phyloP scores from a whole-genome alignment of 2,888 invertebrate species.

The Nymphalis polychloros region DNA sequence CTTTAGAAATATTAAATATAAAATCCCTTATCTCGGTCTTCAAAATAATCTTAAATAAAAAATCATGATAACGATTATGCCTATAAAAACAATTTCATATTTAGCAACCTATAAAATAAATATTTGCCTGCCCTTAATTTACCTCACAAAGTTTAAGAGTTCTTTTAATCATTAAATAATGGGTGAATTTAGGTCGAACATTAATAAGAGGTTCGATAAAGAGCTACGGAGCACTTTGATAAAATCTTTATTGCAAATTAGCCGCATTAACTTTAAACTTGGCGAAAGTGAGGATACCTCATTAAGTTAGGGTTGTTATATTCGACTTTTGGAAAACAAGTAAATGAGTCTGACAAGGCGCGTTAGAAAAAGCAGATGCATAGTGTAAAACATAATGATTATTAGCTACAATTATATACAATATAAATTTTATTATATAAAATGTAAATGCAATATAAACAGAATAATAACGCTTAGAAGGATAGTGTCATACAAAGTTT shows the following conservation, averaged over 20 bases:
- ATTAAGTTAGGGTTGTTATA: conserved; percentile 22
- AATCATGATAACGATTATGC: background rate
- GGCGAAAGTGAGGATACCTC: conserved; percentile 25
- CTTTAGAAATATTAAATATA: no score
- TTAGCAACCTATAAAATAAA: conserved; percentile 4
- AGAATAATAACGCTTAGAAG: no score
- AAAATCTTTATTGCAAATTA: conserved; percentile 43
- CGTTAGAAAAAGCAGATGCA: no score
- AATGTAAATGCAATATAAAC: no score
- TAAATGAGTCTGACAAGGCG: no score
- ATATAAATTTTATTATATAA: no score
- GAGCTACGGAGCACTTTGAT: conserved; percentile 37
- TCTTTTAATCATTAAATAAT: conserved; percentile 29
- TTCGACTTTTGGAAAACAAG: no score
- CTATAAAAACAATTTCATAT: background rate
- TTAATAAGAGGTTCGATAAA: conserved; percentile 34
- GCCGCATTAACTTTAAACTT: conserved; percentile 32
- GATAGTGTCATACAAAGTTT: no score
- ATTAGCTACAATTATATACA: no score
- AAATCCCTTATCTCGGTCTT: no score
- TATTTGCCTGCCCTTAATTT: conserved; percentile 13
- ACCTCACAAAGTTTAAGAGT: conserved; percentile 23
- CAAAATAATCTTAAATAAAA: no score
- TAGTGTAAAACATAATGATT: no score
- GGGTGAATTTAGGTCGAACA: conserved; percentile 24